A percentile compares a stretch with the other conserved stretches of the same genome.
Conservation (phyloP, 2,888 invertebrate species). For the Onthophagus sagittarius region DNA sequence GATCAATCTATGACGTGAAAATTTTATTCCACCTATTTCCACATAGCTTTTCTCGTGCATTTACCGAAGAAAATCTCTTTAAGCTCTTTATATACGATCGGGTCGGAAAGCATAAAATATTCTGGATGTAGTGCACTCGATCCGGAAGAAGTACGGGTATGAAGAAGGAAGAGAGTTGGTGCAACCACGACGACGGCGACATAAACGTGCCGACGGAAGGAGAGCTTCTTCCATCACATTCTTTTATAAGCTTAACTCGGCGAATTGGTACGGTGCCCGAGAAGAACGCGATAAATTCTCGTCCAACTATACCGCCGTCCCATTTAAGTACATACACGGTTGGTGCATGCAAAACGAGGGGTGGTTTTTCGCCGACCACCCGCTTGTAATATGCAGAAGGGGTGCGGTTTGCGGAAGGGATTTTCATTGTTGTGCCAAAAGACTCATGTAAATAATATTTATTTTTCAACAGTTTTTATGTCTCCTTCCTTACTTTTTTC, state of each 20-base stretch:
- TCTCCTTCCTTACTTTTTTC: too few relatives aligned
- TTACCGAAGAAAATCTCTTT: background rate
- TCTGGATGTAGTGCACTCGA: background rate
- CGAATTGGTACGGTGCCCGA: slow-evolving; percentile 7
- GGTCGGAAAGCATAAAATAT: background rate
- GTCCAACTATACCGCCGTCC: slow-evolving; percentile 1
- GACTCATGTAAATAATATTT: slow-evolving; percentile 2
- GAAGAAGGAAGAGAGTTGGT: background rate
- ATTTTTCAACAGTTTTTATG: background rate
- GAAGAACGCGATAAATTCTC: slow-evolving; percentile 9
- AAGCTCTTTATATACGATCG: background rate
- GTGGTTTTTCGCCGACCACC: too few relatives aligned
- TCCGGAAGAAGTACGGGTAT: background rate
- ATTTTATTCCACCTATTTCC: background rate
- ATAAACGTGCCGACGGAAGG: background rate
- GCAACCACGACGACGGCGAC: background rate
- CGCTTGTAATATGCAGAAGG: background rate
- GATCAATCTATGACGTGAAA: background rate
- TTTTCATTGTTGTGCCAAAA: slow-evolving; percentile 1
- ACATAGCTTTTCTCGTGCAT: background rate
- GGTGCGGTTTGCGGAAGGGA: background rate
- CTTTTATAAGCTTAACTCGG: slow-evolving; percentile 10
- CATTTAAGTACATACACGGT: slow-evolving; percentile 7
- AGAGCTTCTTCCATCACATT: slow-evolving; percentile 1
- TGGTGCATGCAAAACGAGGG: background rate